These are phyloP conservation scores for Cinclus mexicanus DNA, from an alignment of 2,113 vertebrate species.

Conservation along the genomic window DNA sequence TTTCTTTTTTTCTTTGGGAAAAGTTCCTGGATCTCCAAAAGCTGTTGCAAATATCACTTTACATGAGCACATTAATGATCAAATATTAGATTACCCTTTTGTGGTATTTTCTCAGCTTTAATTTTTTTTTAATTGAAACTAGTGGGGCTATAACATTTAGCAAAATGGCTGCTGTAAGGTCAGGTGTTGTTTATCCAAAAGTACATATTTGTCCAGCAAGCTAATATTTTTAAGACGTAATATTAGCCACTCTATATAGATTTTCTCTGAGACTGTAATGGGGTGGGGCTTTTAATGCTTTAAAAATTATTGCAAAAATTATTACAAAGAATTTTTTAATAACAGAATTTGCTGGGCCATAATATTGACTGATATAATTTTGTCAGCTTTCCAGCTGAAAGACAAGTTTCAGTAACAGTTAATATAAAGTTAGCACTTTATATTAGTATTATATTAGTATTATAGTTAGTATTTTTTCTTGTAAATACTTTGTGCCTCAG, in stretches of 20 bases:
- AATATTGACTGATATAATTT: neutral
- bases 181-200: slow-evolving; percentile 58
- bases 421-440: neutral
- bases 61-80: slow-evolving; percentile 70
- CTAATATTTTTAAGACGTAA: slow-evolving; percentile 58
- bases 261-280: neutral
- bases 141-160: slow-evolving; percentile 76
- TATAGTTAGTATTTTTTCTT: neutral
- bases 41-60: slow-evolving; percentile 70
- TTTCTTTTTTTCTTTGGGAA: neutral
- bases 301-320: neutral
- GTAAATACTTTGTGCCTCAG: neutral
- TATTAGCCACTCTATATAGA: slow-evolving; percentile 8
- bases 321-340: neutral
- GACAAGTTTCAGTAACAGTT: neutral
- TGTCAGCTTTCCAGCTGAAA: neutral
- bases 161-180: slow-evolving; percentile 65
- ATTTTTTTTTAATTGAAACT: slow-evolving; percentile 83
- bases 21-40: slow-evolving; percentile 34
- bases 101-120: slow-evolving; percentile 81
- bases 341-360: neutral
- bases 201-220: slow-evolving; percentile 72
- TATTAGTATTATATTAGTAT: too few relatives aligned
- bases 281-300: neutral
- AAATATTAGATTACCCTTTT: slow-evolving; percentile 82